Base-by-base conservation (phyloP, 2,797 vertebrate species). In the Simalia tracyae region DNA sequence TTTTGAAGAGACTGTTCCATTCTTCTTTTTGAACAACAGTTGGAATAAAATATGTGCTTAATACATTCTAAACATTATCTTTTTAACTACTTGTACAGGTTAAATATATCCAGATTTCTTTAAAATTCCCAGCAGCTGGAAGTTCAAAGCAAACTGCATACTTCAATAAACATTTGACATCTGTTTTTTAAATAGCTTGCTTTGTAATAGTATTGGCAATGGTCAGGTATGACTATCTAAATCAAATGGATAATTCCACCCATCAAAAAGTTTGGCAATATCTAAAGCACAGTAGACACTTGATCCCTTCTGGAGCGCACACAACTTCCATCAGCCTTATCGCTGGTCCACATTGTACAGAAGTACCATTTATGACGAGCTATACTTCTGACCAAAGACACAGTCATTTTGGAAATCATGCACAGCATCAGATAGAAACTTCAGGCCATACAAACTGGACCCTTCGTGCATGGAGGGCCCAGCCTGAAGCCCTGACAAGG, bases 101-200 rank as follows among this genome's bases (percentile, higher is more conserved):
- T 90, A 85, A 64, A 90, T 59, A 85, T n/a, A 11, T 64, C 59
- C 57, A 31, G 81, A 31, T 85, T 85, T 64, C 59, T n/a, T 90
- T 90, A 84, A 24, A 85, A n/a, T 61, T 36, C 59, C 76, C 22
- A 50, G 42, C 60, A 90, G 68, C 68, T 46, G 66, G 66, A 76
- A 57, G 54, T 26, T 76, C 68, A 36, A 81, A 90, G 56, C 59
- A 46, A 85, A 63, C 46, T 60, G 59, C 42, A n/a, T 54, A 64
- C 26, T 90, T 84, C 59, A 84, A 54, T 31, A 85, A 59, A 42
- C 59, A 63, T 60, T 72, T 89, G 68, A 81, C 76, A 81, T 81
- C 76, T 81, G 76, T 81, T 14, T 76, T 76, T 89, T 56, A 42
- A 60, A 31, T 76, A 57, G n/a, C 31, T 50, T 90, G 59, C 42